phyloP scores from a whole-genome alignment of 2,888 invertebrate genomes.

The Agriopis aurantiaria region DNA sequence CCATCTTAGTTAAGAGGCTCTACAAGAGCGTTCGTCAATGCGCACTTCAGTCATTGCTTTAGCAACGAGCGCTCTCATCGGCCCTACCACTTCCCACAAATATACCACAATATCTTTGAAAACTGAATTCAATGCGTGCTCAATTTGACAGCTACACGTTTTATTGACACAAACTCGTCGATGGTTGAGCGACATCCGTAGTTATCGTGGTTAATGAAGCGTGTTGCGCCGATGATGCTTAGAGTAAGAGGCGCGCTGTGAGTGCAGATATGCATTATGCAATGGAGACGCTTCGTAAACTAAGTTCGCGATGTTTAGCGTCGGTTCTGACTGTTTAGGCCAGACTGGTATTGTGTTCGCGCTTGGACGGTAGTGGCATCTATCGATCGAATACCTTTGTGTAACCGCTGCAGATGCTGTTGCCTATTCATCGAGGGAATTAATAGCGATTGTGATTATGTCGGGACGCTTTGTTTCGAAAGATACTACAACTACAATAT shows the following conservation, averaged over 20 bases:
- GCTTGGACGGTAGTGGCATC: conserved; percentile 15
- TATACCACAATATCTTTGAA: not conserved
- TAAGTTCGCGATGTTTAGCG: conserved; percentile 46
- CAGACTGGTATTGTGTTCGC: conserved; percentile 28
- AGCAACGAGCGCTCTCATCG: conserved; percentile 37
- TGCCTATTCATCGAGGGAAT: conserved; percentile 28
- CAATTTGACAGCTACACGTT: not conserved
- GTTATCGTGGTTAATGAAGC: conserved; percentile 43
- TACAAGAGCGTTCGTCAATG: conserved; percentile 78
- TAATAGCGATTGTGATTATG: conserved; percentile 24
- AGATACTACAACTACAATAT: not conserved
- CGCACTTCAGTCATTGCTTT: conserved; percentile 71
- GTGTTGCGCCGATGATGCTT: conserved; percentile 37
- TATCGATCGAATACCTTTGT: conserved; percentile 37
- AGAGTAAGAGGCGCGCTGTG: conserved; percentile 26
- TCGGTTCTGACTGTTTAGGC: conserved; percentile 44
- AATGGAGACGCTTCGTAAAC: conserved; percentile 35
- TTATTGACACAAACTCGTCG: conserved; percentile 8
- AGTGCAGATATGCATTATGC: conserved; percentile 49
- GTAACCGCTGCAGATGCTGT: conserved; percentile 13
- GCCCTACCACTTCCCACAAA: conserved; percentile 17
- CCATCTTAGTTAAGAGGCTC: conserved; percentile 69
- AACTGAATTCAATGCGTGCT: not conserved
- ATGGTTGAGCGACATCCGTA: conserved; percentile 16
- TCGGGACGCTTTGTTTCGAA: conserved; percentile 2